Conservation (phyloP, 1,140 invertebrate genomes). For the Aphidius gifuensis region DNA sequence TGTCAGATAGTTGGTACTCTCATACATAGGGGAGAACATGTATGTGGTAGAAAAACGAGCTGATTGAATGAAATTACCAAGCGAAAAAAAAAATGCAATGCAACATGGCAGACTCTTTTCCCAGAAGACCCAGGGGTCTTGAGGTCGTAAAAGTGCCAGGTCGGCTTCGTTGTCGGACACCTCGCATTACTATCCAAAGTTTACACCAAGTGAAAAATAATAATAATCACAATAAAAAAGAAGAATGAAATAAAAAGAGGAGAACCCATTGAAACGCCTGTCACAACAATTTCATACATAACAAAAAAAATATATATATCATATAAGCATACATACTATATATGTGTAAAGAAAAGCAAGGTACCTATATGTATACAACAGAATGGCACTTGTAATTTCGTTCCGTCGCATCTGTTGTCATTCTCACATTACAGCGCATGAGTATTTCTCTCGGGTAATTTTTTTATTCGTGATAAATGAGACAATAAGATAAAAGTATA, state of each 20-base stretch:
- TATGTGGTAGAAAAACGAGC: conserved; percentile 29
- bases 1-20: no score
- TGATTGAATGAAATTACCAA: conserved; percentile 39
- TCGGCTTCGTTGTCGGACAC: conserved; percentile 14
- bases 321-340: no score
- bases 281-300: conserved; percentile 48
- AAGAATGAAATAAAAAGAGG: conserved; percentile 17
- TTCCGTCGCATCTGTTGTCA: conserved; percentile 46
- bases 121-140: conserved; percentile 36
- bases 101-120: conserved; percentile 30
- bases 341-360: no score
- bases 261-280: conserved; percentile 37
- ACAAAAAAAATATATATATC: conserved; percentile 30
- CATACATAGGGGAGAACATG: neutral
- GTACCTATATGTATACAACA: conserved; percentile 24
- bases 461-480: conserved; percentile 3
- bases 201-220: conserved; percentile 3
- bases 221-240: conserved; percentile 11
- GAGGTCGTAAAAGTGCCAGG: conserved; percentile 38
- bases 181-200: conserved; percentile 24
- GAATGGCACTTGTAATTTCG: conserved; percentile 43
- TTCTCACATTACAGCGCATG: conserved; percentile 42
- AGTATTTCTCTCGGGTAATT: conserved; percentile 20
- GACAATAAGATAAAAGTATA: conserved; percentile 14
- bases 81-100: conserved; percentile 4